Conservation (phyloP, 2,797 vertebrate genomes). For the Scolopax rusticola region DNA sequence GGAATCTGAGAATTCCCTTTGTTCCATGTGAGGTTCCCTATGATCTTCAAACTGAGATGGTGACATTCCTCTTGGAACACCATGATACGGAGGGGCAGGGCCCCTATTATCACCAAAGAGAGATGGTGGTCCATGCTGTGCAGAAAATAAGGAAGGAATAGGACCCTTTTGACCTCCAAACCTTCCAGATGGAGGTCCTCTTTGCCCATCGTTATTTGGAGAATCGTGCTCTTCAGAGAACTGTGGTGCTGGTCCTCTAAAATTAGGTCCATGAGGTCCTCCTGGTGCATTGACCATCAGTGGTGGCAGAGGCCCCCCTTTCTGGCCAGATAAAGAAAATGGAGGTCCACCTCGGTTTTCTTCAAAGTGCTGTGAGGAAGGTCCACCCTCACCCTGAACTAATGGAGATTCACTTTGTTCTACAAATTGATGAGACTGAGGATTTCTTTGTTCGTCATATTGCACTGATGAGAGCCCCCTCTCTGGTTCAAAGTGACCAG, state of each 20-base stretch:
- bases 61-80: constrained; percentile 84
- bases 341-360: constrained; percentile 45
- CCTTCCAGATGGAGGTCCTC: constrained; percentile 81
- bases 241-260: constrained; percentile 78
- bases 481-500: constrained; percentile 58
- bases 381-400: constrained; percentile 60
- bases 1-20: constrained; percentile 83
- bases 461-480: constrained; percentile 52
- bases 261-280: constrained; percentile 76
- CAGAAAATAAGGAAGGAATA: constrained; percentile 87
- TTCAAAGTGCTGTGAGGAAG: constrained; percentile 58
- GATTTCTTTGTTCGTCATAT: constrained; percentile 70
- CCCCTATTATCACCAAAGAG: constrained; percentile 87
- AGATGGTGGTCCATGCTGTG: constrained; percentile 85
- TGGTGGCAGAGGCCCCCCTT: constrained; percentile 73
- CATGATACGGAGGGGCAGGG: constrained; percentile 84
- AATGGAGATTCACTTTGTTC: constrained; percentile 50
- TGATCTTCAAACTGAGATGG: constrained; percentile 85
- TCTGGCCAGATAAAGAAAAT: constrained; percentile 64
- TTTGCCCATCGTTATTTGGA: constrained; percentile 80
- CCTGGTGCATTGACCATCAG: constrained; percentile 79
- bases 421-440: constrained; percentile 55
- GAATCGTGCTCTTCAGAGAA: constrained; percentile 77
- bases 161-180: constrained; percentile 86
- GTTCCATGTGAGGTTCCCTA: constrained; percentile 84